Base-by-base conservation (phyloP, 2,797 vertebrate genomes). In the Ibycter americanus region DNA sequence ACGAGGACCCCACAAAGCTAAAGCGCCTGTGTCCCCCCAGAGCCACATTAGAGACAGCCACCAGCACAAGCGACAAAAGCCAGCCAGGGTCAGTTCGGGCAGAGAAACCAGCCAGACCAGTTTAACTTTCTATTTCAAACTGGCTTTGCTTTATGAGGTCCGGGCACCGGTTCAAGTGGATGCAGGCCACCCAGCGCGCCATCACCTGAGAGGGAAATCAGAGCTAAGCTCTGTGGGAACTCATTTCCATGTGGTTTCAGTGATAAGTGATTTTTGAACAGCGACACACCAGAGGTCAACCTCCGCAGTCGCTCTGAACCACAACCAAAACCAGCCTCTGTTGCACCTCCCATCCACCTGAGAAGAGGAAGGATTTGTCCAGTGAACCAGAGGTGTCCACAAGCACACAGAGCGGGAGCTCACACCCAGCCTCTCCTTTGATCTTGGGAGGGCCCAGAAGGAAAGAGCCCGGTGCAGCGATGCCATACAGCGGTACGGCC, bases 221-320 rank as follows among this genome's bases (percentile, higher is more conserved):
- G 83, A 93, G 85, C 54, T 1, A 11, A 90, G 70, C 65, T 83
- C 72, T 86, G 93, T 29, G 54, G 72, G 68, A 73, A 76, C 89
- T 96, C 68, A 96, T 95, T 96, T 97, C 84, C 94, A 85, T 95
- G 95, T 91, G 92, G 95, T 96, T 97, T 96, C 81, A 90, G 83
- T 1, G 12, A 91, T 47, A 97, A 91, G 89, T 87, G 95, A 85
- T 93, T 89, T 94, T 87, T 81, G 62, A 81, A 85, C 62, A 89
- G 88, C 0, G 0, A 80, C 61, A 85, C 44, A 62, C 67, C 58
- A 94, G 93, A 97, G 73, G 81, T 96, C 81, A 95, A 80, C 59
- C 90, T 93, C 88, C 0, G 2, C 82, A 93, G 51, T 83, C 1
- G 2, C 54, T 47, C 20, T 91, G 87, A 95, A 94, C 89, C 89